Evolutionary conservation across 2,888 invertebrate species (phyloP).

Genomic region (Sclerodermus sp.): DNA sequence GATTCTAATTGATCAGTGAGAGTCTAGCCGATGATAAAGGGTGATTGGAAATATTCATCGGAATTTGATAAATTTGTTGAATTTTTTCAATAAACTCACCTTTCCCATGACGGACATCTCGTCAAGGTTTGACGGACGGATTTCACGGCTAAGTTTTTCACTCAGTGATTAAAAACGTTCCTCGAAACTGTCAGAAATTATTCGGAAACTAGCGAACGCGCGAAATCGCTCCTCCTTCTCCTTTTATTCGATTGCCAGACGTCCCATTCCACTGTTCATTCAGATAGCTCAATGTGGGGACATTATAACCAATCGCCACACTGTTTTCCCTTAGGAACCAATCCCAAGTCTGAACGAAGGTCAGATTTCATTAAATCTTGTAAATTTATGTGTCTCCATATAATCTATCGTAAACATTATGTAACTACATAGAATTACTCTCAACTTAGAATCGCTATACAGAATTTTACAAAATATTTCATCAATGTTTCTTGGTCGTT

Average conservation of each 20-base stretch:
- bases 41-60: conserved; percentile 1
- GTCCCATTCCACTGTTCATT: conserved; percentile 29
- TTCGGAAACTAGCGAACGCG: conserved; percentile 47
- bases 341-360: no score
- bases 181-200: conserved; percentile 29
- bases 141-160: conserved; percentile 13
- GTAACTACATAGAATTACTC: no score
- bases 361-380: no score
- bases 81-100: conserved; percentile 36
- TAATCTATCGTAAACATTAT: no score
- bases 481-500: no score
- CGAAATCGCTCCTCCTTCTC: conserved; percentile 51
- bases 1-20: conserved; percentile 9
- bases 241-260: conserved; percentile 53
- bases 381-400: no score
- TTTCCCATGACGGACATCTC: conserved; percentile 56
- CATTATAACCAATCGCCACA: conserved; percentile 27
- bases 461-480: no score
- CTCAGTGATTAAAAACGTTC: not conserved
- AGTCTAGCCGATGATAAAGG: conserved; percentile 12
- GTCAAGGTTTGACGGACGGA: conserved; percentile 31
- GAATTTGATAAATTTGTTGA: not conserved
- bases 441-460: no score
- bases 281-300: not conserved
- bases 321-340: no score